Evolutionary conservation across 1,140 invertebrate genomes (phyloP).

Genomic region (Periplaneta americana): DNA sequence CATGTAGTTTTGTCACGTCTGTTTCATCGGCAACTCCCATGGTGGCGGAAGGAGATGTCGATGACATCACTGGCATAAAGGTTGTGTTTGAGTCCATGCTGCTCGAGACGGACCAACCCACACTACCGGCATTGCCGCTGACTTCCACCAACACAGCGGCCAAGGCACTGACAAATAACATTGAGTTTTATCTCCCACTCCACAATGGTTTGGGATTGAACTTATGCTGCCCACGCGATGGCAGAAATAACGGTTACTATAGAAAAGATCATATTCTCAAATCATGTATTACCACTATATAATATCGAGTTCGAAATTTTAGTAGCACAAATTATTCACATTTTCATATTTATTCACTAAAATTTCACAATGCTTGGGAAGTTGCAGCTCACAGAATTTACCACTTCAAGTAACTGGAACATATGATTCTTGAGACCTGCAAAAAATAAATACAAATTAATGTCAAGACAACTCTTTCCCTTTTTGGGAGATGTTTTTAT

Average conservation of each 20-base stretch:
- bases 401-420: neutral
- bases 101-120: neutral
- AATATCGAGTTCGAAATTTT: neutral
- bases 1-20: neutral
- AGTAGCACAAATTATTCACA: neutral
- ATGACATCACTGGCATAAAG: neutral
- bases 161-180: conserved; percentile 7
- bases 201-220: neutral
- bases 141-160: neutral
- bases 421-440: neutral
- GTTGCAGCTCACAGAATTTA: neutral
- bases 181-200: neutral
- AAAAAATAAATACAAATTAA: neutral
- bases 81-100: neutral
- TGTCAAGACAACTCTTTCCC: no score
- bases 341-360: neutral
- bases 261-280: neutral
- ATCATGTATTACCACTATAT: neutral
- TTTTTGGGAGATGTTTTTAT: no score
- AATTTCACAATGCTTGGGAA: neutral
- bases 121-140: neutral
- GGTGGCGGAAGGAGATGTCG: neutral
- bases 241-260: neutral
- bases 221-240: neutral
- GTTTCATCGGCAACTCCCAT: neutral